A percentile compares a stretch with the other conserved stretches of the same genome.
These are phyloP conservation scores for Sebastes cheni DNA, from an alignment of 2,797 vertebrate species.

Conservation along the genomic window DNA sequence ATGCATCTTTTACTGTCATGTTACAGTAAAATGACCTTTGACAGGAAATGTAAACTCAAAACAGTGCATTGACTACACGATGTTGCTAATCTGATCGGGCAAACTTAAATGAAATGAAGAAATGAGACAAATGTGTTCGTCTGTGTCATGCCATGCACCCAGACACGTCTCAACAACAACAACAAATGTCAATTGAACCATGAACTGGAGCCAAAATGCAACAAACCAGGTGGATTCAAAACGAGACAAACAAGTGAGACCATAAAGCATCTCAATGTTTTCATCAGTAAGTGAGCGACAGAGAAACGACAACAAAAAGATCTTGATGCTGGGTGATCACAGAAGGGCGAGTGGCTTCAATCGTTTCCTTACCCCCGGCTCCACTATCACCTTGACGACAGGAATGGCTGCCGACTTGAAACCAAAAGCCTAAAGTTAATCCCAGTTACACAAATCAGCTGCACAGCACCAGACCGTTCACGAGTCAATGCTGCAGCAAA, in stretches of 20 bases:
- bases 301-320: slow-evolving; percentile 39
- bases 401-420: slow-evolving; percentile 80
- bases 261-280: slow-evolving; percentile 44
- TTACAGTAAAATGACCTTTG: background rate
- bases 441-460: slow-evolving; percentile 42
- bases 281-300: slow-evolving; percentile 30
- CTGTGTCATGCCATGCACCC: slow-evolving; percentile 59
- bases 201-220: slow-evolving; percentile 44
- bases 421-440: slow-evolving; percentile 75
- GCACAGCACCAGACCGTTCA: slow-evolving; percentile 18
- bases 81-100: background rate
- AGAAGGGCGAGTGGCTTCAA: slow-evolving; percentile 44
- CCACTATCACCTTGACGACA: slow-evolving; percentile 81
- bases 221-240: slow-evolving; percentile 39
- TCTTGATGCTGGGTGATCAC: slow-evolving; percentile 49
- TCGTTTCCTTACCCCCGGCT: slow-evolving; percentile 80
- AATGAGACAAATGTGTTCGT: slow-evolving; percentile 8
- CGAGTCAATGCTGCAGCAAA: slow-evolving; percentile 8
- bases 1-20: slow-evolving; percentile 2
- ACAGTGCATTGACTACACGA: background rate
- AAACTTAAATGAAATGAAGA: slow-evolving; percentile 7
- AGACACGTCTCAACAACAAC: slow-evolving; percentile 9
- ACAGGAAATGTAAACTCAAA: slow-evolving; percentile 9
- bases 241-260: slow-evolving; percentile 32
- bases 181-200: slow-evolving; percentile 2